Evolutionary conservation across 2,888 invertebrate genomes (phyloP).

Genomic region (Zeuzera pyrina): DNA sequence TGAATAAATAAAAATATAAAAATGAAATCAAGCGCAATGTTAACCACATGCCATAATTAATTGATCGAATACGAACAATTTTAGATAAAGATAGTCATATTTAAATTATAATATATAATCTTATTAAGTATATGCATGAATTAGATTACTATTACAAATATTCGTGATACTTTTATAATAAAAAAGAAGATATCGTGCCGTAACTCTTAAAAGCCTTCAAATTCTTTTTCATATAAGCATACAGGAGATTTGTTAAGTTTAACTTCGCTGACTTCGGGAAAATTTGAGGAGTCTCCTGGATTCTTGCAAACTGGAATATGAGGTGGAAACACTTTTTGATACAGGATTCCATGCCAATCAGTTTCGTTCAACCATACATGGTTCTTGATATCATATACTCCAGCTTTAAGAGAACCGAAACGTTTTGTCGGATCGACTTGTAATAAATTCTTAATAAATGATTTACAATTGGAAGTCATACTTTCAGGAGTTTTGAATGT

Average conservation of each 20-base stretch:
- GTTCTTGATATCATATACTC: conserved; percentile 89
- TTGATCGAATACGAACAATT: neutral
- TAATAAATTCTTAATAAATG: conserved; percentile 84
- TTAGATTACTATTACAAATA: conserved; percentile 7
- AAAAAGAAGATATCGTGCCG: neutral
- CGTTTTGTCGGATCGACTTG: conserved; percentile 73
- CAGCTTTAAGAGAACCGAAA: conserved; percentile 90
- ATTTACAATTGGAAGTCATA: conserved; percentile 84
- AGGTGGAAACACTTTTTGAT: conserved; percentile 78
- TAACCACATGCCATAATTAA: neutral
- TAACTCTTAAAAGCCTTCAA: conserved; percentile 74
- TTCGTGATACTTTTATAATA: too few relatives aligned
- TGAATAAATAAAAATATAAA: conserved; percentile 17
- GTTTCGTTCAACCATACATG: conserved; percentile 90
- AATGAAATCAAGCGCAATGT: neutral
- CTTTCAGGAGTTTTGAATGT: conserved; percentile 85
- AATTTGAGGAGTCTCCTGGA: conserved; percentile 77
- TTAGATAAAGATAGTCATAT: conserved; percentile 5
- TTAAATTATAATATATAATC: conserved; percentile 5
- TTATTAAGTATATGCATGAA: neutral
- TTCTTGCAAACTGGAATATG: conserved; percentile 69
- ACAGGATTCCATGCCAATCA: conserved; percentile 86
- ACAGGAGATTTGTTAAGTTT: conserved; percentile 52
- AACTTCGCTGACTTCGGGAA: conserved; percentile 72
- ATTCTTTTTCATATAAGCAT: conserved; percentile 75